phyloP scores from a whole-genome alignment of 1,140 invertebrate genomes.

The Bombus haemorrhoidalis region DNA sequence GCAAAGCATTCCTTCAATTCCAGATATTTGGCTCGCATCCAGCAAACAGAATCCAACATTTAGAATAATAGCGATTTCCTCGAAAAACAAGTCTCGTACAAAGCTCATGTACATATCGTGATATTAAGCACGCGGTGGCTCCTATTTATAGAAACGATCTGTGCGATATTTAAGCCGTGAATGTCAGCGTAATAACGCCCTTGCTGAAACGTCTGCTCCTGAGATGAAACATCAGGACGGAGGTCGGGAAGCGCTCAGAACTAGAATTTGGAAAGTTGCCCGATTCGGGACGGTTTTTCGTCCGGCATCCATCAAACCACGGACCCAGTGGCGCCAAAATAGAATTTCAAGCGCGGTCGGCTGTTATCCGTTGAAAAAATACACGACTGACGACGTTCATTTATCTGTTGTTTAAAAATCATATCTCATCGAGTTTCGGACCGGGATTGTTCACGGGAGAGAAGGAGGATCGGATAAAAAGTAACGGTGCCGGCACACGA shows the following conservation, averaged over 20 bases:
- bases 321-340: slow-evolving; percentile 41
- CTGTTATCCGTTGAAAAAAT: neutral
- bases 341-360: slow-evolving; percentile 18
- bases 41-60: neutral
- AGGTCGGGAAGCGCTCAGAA: slow-evolving; percentile 7
- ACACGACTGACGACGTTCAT: neutral
- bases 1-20: neutral
- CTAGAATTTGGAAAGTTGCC: slow-evolving; percentile 65
- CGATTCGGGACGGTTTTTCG: slow-evolving; percentile 40
- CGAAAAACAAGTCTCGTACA: neutral
- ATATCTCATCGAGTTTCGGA: slow-evolving; percentile 14
- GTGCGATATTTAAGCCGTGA: slow-evolving; percentile 20
- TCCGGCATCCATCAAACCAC: slow-evolving; percentile 43
- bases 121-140: neutral
- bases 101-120: neutral
- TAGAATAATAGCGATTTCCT: neutral
- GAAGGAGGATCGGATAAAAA: slow-evolving; percentile 43
- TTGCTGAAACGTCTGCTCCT: neutral
- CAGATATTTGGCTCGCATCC: neutral
- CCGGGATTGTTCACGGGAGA: neutral
- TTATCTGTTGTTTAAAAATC: slow-evolving; percentile 21
- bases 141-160: slow-evolving; percentile 13
- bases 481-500: slow-evolving; percentile 34
- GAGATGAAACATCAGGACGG: neutral
- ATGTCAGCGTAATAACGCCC: slow-evolving; percentile 12